Base-by-base conservation (phyloP, 1,140 invertebrate genomes). In the Euwallacea fornicatus region DNA sequence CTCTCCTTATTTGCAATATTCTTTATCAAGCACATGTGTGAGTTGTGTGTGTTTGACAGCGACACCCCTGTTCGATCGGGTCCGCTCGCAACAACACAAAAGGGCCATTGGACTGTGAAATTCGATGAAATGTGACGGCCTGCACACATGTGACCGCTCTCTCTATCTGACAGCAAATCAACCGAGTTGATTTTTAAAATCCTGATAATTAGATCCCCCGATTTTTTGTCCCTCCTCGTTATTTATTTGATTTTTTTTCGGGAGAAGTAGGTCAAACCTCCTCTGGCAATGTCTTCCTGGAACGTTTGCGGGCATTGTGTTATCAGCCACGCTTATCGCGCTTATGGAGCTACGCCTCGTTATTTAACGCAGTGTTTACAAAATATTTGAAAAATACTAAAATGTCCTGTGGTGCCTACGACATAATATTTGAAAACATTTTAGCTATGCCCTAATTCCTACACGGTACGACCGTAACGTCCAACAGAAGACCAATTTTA, bases 101-200 rank as follows among this genome's bases (percentile, higher is more conserved):
- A 74, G 77, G 66, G 33, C 63, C 73, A 75, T 47, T 74, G 73
- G 76, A 67, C 74, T 78, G 76, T 80, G 78, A 80, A 81, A 81
- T 81, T 80, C 79, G 78, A 81, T 81, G 79, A 81, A 81, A 81
- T 81, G 79, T 78, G 79, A 81, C 79, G 78, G 75, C 59, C 67
- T 73, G 74, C 76, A 77, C 76, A 76, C 77, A 78, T 77, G 76
- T 73, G 78, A 76, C 77, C 76, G 71, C 76, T 71, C 46, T 60
- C 70, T 63, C 75, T 75, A 63, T 71, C 46, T 50, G 46, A 50
- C 46, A 50, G 46, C 46, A 50, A 50, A 50, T 50, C 46, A 50
- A 50, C 46, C 46, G 46, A 50, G 13, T 6, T 13, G 46, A 50
- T 50, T 50, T 50, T 50, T 13, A 13, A 13, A 50, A 10, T 50